Conservation (phyloP, 2,113 vertebrate genomes). For the Todiramphus saurophagus region DNA sequence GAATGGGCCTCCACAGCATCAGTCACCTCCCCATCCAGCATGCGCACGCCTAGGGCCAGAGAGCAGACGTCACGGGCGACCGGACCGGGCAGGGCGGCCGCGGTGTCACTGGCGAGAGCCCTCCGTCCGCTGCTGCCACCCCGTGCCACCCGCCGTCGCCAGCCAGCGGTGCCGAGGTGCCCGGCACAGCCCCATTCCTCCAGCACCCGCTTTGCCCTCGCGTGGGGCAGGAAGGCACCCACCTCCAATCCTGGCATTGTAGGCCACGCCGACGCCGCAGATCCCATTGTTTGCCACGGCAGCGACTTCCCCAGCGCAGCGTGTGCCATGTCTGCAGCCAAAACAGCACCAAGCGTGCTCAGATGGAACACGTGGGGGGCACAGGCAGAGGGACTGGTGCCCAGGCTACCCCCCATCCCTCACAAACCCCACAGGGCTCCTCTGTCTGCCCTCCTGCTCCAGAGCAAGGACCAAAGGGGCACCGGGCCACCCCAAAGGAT, state of each 20-base stretch:
- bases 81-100: accelerated
- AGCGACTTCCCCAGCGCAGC: constrained; percentile 94
- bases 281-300: constrained; percentile 90
- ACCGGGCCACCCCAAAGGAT: not conserved
- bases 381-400: not conserved
- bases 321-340: constrained; percentile 86
- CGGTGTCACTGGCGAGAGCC: accelerated
- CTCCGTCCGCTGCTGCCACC: not conserved
- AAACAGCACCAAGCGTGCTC: not conserved
- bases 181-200: not conserved
- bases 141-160: not conserved
- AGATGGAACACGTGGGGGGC: accelerated
- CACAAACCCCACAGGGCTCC: not conserved
- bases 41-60: constrained; percentile 87
- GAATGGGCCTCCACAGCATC: constrained; percentile 96
- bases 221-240: not conserved
- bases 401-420: accelerated
- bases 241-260: constrained; percentile 95
- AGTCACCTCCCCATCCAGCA: constrained; percentile 98
- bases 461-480: not conserved
- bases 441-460: not conserved
- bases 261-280: constrained; percentile 93
- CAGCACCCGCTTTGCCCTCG: not conserved
- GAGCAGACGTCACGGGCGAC: not conserved
- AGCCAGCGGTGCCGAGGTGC: not conserved